Evolutionary conservation across 2,113 vertebrate genomes (phyloP).

Genomic region (Sigmodon hispidus): DNA sequence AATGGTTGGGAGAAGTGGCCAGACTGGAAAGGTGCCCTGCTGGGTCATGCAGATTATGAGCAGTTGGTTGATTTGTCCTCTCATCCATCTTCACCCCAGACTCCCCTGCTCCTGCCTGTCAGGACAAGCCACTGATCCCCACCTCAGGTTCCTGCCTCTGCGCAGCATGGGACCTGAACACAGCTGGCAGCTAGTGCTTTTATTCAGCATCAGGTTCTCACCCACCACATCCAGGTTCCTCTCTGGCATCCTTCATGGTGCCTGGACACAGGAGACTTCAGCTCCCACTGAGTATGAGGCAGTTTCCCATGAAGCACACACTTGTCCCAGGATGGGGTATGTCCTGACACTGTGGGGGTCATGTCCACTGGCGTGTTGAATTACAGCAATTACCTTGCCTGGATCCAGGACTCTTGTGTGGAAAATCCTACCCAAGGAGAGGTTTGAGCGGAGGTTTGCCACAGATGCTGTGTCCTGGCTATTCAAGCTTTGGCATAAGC

Average conservation of each 20-base stretch:
- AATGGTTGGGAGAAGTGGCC: conserved; percentile 56
- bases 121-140: conserved; percentile 57
- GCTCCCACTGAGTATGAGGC: conserved; percentile 10
- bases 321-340: neutral
- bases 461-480: neutral
- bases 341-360: neutral
- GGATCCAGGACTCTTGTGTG: neutral
- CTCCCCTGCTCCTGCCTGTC: conserved; percentile 67
- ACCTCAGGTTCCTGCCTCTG: conserved; percentile 31
- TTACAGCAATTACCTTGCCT: neutral
- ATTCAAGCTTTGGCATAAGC: neutral
- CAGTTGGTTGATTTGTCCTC: conserved; percentile 39
- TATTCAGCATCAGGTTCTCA: conserved; percentile 64
- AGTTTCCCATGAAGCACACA: conserved; percentile 17
- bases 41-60: conserved; percentile 16
- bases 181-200: conserved; percentile 71
- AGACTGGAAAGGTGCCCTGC: conserved; percentile 37
- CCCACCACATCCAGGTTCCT: conserved; percentile 3
- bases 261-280: neutral
- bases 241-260: neutral
- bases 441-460: neutral
- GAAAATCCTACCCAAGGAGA: neutral
- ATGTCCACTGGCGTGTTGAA: neutral
- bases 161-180: conserved; percentile 55
- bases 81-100: conserved; percentile 68